These are phyloP conservation scores for Calyptommatus sinebrachiatus DNA, from an alignment of 2,113 vertebrate genomes.

Conservation along the genomic window DNA sequence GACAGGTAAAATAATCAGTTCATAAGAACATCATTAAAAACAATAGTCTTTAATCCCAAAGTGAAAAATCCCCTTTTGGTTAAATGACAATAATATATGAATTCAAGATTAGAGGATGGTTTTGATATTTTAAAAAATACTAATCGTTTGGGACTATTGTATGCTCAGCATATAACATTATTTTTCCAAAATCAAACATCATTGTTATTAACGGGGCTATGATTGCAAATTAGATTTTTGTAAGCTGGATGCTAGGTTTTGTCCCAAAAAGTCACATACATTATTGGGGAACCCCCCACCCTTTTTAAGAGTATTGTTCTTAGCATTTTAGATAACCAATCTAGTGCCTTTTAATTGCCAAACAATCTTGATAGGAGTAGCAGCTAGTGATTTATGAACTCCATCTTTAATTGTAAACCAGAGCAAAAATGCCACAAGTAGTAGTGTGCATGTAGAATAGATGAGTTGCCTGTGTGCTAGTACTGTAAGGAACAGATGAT, in stretches of 20 bases:
- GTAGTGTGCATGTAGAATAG: slow-evolving; percentile 41
- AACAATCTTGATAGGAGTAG: neutral
- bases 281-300: neutral
- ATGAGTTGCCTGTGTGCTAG: slow-evolving; percentile 60
- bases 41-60: too few relatives aligned
- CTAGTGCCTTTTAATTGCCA: neutral
- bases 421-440: slow-evolving; percentile 29
- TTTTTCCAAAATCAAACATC: neutral
- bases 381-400: slow-evolving; percentile 3
- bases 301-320: neutral
- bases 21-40: too few relatives aligned
- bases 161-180: neutral
- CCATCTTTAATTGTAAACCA: slow-evolving; percentile 27
- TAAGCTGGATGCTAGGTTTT: neutral
- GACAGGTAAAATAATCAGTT: too few relatives aligned
- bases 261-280: neutral
- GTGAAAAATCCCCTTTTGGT: too few relatives aligned
- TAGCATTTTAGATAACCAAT: slow-evolving; percentile 22
- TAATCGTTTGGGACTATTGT: too few relatives aligned
- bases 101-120: too few relatives aligned
- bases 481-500: slow-evolving; percentile 57
- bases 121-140: neutral
- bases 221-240: neutral
- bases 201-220: too few relatives aligned
- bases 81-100: neutral